These are phyloP conservation scores for Cyprinodon variegatus DNA, from an alignment of 2,113 vertebrate genomes.

Conservation along the genomic window DNA sequence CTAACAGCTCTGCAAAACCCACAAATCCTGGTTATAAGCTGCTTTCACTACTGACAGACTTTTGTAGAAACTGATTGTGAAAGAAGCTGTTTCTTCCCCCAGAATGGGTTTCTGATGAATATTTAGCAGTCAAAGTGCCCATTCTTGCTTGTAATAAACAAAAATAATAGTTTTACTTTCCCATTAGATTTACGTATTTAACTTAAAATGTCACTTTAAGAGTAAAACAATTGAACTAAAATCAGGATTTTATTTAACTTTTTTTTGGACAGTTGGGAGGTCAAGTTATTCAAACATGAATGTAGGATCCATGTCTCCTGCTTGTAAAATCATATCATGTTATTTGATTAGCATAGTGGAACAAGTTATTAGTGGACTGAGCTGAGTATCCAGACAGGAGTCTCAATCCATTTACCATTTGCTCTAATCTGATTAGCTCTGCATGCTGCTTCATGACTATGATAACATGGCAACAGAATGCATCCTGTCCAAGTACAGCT, in stretches of 20 bases:
- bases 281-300: background rate
- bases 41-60: too few relatives aligned
- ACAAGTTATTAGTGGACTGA: conserved; percentile 35
- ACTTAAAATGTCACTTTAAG: background rate
- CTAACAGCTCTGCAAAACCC: too few relatives aligned
- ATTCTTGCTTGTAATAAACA: background rate
- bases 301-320: conserved; percentile 8
- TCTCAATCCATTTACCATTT: conserved; percentile 20
- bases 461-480: background rate
- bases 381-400: conserved; percentile 26
- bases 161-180: background rate
- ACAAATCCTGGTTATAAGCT: too few relatives aligned
- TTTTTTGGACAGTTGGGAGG: conserved; percentile 8
- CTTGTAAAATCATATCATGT: conserved; percentile 23
- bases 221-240: background rate
- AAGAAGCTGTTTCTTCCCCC: background rate
- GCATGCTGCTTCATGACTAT: conserved; percentile 15
- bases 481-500: conserved; percentile 10
- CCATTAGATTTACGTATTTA: background rate
- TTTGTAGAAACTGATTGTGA: background rate
- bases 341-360: conserved; percentile 41
- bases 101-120: background rate
- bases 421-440: conserved; percentile 24
- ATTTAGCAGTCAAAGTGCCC: background rate
- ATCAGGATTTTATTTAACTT: background rate